Percentiles rank a stretch among this genome's conserved stretches.
These are phyloP conservation scores for Sula dactylatra DNA, from an alignment of 2,113 vertebrate species.

Conservation along the genomic window DNA sequence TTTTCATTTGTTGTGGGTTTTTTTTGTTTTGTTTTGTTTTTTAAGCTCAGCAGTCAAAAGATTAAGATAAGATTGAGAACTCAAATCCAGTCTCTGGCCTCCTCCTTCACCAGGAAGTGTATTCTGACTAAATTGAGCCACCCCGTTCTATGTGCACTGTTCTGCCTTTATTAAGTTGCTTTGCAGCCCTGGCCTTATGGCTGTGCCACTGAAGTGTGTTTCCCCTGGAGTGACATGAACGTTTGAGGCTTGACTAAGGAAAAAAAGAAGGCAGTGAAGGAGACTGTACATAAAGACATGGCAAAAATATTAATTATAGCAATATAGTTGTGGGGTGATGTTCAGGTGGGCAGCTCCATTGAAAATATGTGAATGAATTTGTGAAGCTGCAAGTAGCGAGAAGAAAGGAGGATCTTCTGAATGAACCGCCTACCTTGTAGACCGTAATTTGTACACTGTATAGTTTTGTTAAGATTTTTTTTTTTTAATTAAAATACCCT, in stretches of 20 bases:
- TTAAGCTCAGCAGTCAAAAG: slow-evolving; percentile 35
- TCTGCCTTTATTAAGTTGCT: slow-evolving; percentile 82
- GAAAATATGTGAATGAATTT: slow-evolving; percentile 84
- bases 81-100: slow-evolving; percentile 89
- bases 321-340: slow-evolving; percentile 87
- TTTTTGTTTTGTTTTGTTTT: neutral
- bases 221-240: slow-evolving; percentile 80
- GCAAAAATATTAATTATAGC: slow-evolving; percentile 87
- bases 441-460: slow-evolving; percentile 99
- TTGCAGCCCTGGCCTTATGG: slow-evolving; percentile 86
- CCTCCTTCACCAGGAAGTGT: slow-evolving; percentile 82
- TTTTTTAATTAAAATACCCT: slow-evolving; percentile 86
- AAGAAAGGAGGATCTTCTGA: slow-evolving; percentile 88
- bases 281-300: slow-evolving; percentile 88
- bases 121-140: slow-evolving; percentile 79
- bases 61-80: slow-evolving; percentile 65
- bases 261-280: slow-evolving; percentile 82
- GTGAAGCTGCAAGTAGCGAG: slow-evolving; percentile 85
- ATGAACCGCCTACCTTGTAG: slow-evolving; percentile 88
- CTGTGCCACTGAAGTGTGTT: slow-evolving; percentile 89
- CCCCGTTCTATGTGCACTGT: slow-evolving; percentile 87
- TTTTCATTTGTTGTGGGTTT: neutral
- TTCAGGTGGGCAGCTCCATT: slow-evolving; percentile 89
- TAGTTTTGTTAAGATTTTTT: slow-evolving; percentile 86
- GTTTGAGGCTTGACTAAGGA: slow-evolving; percentile 77